Percentiles rank a stretch among this genome's conserved stretches.
These are phyloP conservation scores for Mormyrops attenuatus DNA, from an alignment of 2,797 vertebrate genomes.

Conservation along the genomic window DNA sequence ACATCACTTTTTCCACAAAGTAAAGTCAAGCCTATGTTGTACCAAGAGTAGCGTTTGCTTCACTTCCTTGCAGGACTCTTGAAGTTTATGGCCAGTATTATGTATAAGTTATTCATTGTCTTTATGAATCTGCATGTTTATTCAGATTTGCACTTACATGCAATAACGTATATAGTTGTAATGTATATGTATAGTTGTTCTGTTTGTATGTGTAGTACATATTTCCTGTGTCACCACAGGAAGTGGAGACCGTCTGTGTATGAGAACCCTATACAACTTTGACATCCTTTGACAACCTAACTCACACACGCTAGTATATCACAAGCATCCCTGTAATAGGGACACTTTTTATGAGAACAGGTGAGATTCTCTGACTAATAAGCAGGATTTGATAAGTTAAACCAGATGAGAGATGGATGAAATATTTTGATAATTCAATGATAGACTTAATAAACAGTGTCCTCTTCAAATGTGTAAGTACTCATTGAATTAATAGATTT, in stretches of 20 bases:
- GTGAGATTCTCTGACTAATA: background rate
- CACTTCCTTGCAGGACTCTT: background rate
- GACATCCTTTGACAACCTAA: background rate
- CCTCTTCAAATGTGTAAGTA: background rate
- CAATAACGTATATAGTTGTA: background rate
- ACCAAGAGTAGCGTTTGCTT: background rate
- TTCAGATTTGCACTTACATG: background rate
- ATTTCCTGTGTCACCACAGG: slow-evolving; percentile 1
- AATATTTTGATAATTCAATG: background rate
- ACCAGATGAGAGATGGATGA: background rate
- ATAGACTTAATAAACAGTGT: background rate
- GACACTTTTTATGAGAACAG: background rate
- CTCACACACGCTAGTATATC: background rate
- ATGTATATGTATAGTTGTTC: background rate
- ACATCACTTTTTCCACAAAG: slow-evolving; percentile 3
- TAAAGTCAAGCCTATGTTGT: background rate
- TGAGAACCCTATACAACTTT: background rate
- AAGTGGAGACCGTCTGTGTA: background rate
- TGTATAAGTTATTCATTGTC: background rate
- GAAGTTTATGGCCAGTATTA: background rate
- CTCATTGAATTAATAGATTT: background rate
- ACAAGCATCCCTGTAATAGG: background rate
- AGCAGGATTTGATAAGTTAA: background rate
- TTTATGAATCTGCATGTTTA: background rate
- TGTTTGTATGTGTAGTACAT: background rate